Percentiles rank a stretch among this genome's conserved stretches.
Evolutionary conservation across 2,888 invertebrate species (phyloP).

Genomic region (Cryptus viduatorius): DNA sequence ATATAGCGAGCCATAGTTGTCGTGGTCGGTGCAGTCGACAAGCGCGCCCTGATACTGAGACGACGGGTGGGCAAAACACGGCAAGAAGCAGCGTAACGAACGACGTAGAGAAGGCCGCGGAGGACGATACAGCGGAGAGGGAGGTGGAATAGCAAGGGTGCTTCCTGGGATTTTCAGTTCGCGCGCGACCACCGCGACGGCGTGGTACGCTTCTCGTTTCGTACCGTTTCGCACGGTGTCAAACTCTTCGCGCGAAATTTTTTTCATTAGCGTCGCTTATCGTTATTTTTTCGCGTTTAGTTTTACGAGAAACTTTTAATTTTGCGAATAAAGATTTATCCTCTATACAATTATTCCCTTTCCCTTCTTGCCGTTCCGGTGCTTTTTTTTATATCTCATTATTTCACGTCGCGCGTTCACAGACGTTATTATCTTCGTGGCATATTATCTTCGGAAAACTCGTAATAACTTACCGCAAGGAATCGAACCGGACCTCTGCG

Average conservation of each 20-base stretch:
- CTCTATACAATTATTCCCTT: no score
- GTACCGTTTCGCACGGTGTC: neutral
- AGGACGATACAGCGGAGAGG: slow-evolving; percentile 60
- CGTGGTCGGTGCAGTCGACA: slow-evolving; percentile 42
- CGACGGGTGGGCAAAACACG: slow-evolving; percentile 7
- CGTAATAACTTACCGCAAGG: no score
- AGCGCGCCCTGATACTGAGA: slow-evolving; percentile 59
- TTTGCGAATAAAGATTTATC: no score
- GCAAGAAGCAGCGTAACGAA: slow-evolving; percentile 29
- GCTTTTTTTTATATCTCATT: no score
- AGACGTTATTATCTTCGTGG: no score
- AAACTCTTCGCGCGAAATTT: neutral
- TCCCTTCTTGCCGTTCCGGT: no score
- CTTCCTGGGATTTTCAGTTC: slow-evolving; percentile 81
- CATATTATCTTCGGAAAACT: no score
- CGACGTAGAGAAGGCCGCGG: neutral
- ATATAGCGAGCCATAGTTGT: slow-evolving; percentile 22
- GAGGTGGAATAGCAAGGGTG: slow-evolving; percentile 75
- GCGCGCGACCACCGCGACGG: slow-evolving; percentile 81
- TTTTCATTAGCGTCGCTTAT: neutral
- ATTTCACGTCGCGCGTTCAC: no score
- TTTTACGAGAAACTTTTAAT: no score
- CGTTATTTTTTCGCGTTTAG: no score
- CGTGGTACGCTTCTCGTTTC: slow-evolving; percentile 71
- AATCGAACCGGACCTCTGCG: no score